Conservation (phyloP, 2,797 vertebrate species). For the Anableps anableps region DNA sequence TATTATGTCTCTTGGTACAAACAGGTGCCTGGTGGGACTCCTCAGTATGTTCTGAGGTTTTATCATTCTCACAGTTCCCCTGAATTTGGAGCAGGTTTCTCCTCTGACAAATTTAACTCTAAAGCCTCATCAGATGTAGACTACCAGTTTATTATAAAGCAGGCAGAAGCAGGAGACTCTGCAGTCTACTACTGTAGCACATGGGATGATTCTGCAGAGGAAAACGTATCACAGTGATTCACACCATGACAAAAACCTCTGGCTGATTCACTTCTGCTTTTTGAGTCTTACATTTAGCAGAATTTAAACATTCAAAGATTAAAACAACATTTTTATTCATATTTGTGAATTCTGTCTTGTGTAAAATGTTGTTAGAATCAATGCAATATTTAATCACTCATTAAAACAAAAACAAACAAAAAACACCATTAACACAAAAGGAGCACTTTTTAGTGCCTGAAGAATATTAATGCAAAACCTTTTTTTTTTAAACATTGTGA, state of each 20-base stretch:
- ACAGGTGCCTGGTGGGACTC: conserved; percentile 43
- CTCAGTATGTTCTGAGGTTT: not conserved
- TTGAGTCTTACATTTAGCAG: not conserved
- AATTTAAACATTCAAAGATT: not conserved
- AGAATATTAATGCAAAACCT: not conserved
- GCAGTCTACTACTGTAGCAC: conserved; percentile 44
- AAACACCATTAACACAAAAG: not conserved
- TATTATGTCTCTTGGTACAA: conserved; percentile 23
- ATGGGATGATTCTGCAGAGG: not conserved
- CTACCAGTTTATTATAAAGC: conserved; percentile 4
- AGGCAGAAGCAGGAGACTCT: conserved; percentile 54
- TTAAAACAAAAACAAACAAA: not conserved
- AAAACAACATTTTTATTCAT: too few species aligned
- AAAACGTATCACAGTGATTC: conserved; percentile 46
- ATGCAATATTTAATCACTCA: not conserved
- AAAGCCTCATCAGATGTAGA: conserved; percentile 39
- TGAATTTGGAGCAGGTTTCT: conserved; percentile 46
- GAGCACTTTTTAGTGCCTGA: not conserved
- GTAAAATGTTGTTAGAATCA: not conserved
- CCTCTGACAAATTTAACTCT: conserved; percentile 22
- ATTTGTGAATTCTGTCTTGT: not conserved
- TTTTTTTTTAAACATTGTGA: too few species aligned
- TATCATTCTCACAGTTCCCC: fast-evolving
- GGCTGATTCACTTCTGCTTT: conserved; percentile 39
- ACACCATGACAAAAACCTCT: conserved; percentile 64